phyloP scores from a whole-genome alignment of 2,888 invertebrate species.

The Hedya salicella region DNA sequence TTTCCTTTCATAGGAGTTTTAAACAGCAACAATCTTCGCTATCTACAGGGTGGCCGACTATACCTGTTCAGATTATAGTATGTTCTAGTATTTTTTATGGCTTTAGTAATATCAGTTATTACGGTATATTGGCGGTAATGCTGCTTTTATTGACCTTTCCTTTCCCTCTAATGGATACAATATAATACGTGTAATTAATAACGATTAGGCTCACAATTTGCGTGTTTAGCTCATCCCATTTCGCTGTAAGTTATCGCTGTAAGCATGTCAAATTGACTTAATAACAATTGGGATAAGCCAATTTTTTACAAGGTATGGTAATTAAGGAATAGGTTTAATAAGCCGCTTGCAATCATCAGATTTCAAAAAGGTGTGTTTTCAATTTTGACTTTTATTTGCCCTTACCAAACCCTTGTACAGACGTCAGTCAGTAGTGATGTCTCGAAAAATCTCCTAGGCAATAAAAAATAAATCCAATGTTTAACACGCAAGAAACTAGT shows the following conservation, averaged over 20 bases:
- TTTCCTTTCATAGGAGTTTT: neutral
- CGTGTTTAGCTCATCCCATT: neutral
- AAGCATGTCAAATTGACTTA: neutral
- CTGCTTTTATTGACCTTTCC: conserved; percentile 14
- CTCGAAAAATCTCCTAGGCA: no score
- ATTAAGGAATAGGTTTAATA: no score
- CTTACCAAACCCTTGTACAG: no score
- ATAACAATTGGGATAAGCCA: no score
- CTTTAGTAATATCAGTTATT: conserved; percentile 5
- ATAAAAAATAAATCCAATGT: no score
- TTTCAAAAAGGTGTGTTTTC: no score
- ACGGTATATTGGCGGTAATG: conserved; percentile 21
- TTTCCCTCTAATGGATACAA: neutral
- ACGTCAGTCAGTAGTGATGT: no score
- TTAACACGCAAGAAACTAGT: no score
- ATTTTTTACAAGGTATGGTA: no score
- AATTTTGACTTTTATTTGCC: no score
- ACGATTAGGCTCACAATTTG: conserved; percentile 15
- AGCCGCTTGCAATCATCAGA: no score
- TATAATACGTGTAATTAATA: conserved; percentile 17
- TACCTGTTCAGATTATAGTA: conserved; percentile 7
- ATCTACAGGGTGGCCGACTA: conserved; percentile 32
- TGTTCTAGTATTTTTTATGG: conserved; percentile 22
- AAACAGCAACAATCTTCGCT: neutral
- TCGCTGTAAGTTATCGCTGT: neutral